Evolutionary conservation across 2,797 vertebrate species (phyloP).

Genomic region (Rhinoraja longicauda): DNA sequence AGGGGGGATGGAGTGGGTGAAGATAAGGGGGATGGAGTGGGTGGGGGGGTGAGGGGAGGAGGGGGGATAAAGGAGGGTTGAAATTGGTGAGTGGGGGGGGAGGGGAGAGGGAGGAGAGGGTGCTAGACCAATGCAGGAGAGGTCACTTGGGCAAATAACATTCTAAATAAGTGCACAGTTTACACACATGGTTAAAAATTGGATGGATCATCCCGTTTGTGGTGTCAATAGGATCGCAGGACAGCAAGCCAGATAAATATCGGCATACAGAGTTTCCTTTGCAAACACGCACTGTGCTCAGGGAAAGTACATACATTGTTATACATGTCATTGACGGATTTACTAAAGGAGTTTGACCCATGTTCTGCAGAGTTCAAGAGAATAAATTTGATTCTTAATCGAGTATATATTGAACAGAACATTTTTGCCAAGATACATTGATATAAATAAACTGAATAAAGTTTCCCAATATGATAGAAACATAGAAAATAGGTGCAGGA

Average conservation of each 20-base stretch:
- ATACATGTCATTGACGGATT: background rate
- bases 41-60: too few species aligned
- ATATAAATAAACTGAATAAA: background rate
- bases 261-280: background rate
- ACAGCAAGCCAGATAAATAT: background rate
- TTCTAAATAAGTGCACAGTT: background rate
- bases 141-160: too few species aligned
- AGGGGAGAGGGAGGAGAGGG: too few species aligned
- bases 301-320: background rate
- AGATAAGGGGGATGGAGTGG: background rate
- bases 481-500: too few species aligned
- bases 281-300: background rate
- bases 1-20: too few species aligned
- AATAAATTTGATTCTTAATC: background rate
- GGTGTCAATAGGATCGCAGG: background rate
- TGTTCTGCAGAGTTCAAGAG: background rate
- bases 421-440: background rate
- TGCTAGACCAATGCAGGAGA: background rate
- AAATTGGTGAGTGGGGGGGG: too few species aligned
- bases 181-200: background rate
- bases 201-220: background rate
- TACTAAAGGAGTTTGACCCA: background rate
- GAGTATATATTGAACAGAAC: background rate
- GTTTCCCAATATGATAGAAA: background rate
- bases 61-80: accelerated